phyloP scores from a whole-genome alignment of 2,113 vertebrate genomes.

The Chascanopsetta lugubris region DNA sequence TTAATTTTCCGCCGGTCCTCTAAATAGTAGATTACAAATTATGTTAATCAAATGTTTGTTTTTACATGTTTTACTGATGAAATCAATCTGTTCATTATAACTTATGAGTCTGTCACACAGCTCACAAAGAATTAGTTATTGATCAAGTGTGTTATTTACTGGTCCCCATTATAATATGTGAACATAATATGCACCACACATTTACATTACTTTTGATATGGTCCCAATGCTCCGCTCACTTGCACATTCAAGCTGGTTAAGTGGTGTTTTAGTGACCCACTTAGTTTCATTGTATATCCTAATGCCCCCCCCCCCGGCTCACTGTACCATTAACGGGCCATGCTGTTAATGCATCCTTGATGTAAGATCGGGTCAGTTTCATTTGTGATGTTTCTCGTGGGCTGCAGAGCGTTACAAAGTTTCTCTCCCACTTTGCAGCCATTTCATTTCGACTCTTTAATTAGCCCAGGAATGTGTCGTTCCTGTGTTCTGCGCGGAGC shows the following conservation, averaged over 20 bases:
- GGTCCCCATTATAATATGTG: not conserved
- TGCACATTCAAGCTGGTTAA: slow-evolving; percentile 26
- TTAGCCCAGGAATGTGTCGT: too few species aligned
- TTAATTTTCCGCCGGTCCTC: not conserved
- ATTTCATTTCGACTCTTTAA: slow-evolving; percentile 23
- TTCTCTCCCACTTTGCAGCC: slow-evolving; percentile 7
- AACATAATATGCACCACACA: slow-evolving; percentile 11
- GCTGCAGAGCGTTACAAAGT: slow-evolving; percentile 5
- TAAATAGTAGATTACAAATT: not conserved
- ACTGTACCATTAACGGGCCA: slow-evolving; percentile 42
- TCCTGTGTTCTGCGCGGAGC: not conserved
- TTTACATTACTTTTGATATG: not conserved
- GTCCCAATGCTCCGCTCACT: slow-evolving; percentile 8
- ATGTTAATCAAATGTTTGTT: not conserved
- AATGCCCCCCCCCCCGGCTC: slow-evolving; percentile 31
- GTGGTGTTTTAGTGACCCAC: slow-evolving; percentile 48
- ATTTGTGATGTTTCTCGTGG: slow-evolving; percentile 21
- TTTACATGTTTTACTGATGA: not conserved
- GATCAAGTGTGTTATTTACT: slow-evolving; percentile 12
- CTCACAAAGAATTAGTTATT: not conserved
- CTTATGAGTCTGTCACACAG: not conserved
- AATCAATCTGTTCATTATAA: not conserved
- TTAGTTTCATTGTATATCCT: slow-evolving; percentile 35
- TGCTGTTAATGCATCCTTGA: slow-evolving; percentile 47
- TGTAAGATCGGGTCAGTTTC: slow-evolving; percentile 23